phyloP scores from a whole-genome alignment of 1,140 invertebrate species.

The Pinna nobilis region DNA sequence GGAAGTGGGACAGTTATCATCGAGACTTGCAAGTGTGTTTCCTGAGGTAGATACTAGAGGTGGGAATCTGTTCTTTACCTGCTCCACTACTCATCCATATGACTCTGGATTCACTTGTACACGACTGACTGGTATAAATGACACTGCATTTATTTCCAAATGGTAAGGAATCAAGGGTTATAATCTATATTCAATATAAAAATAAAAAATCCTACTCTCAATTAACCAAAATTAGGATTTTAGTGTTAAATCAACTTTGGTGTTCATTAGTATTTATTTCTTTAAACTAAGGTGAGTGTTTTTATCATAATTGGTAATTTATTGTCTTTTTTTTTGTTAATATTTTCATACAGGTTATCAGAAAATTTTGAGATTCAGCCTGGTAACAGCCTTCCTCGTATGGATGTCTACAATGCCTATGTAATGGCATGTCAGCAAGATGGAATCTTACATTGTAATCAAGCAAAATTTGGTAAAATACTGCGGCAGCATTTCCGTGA shows the following conservation, averaged over 20 bases:
- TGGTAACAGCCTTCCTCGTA: constrained; percentile 11
- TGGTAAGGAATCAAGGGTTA: neutral
- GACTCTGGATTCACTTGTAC: too few relatives aligned
- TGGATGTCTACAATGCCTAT: constrained; percentile 25
- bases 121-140: too few relatives aligned
- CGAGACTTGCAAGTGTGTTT: too few relatives aligned
- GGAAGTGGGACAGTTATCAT: too few relatives aligned
- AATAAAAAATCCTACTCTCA: neutral
- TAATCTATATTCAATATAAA: too few relatives aligned
- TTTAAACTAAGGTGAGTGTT: neutral
- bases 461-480: constrained; percentile 29
- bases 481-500: constrained; percentile 18
- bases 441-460: constrained; percentile 20
- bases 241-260: neutral
- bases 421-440: constrained; percentile 15
- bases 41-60: too few relatives aligned
- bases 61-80: too few relatives aligned
- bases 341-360: constrained; percentile 20
- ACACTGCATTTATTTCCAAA: too few relatives aligned
- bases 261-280: neutral
- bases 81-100: too few relatives aligned
- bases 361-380: constrained; percentile 23
- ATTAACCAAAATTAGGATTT: neutral
- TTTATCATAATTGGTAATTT: neutral
- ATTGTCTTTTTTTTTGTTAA: neutral